Evolutionary conservation across 2,797 vertebrate genomes (phyloP), one percentile per base, ranked within the genome.

Genomic region (Falco berigora): DNA sequence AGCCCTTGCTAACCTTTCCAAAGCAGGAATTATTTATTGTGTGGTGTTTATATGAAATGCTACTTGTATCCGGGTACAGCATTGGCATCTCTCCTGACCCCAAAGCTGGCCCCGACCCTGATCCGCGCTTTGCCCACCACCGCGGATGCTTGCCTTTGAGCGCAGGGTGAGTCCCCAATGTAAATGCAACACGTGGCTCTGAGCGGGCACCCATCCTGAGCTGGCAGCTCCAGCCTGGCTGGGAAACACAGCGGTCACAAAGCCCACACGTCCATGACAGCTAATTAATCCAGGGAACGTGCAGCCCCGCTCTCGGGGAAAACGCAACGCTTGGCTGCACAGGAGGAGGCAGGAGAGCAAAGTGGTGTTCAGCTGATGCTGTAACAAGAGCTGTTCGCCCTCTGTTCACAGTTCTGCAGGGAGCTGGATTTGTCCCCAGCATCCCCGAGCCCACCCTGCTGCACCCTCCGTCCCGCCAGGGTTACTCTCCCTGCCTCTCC

Each of bases 31-130:
- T 20, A 20, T 77, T 67, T 69, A 19, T 38, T 12, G 74, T 69
- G 17, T 44, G 69, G 52, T 69, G 19, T 82, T 92, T 36, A 8
- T 30, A 38, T 21, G 44, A 44, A 12, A 1, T 3, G 14, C 40
- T 67, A 53, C 34, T 49, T 6, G 6, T 11, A 22, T 16, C 50
- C 73, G 44, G 69, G 40, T 64, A 36, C 86, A 74, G 13, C 52
- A 8, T 38, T 1, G 14, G 5, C 1, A 25, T 4, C 32, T 53
- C 25, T 59, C 55, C 64, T 2, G 2, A 1, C 34, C 19, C 66
- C 38, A 9, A 3, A 5, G 36, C n/a, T 46, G 40, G 10, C 46
- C 67, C 27, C 1, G 1, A n/a, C 46, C n/a, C 47, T 5, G 19
- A 14, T 13, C 28, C 5, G 18, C 1, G 2, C 50, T 46, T 69